Evolutionary conservation across 2,888 invertebrate species (phyloP), one percentile per base, ranked within the genome.

Genomic region (Plebejus anna): DNA sequence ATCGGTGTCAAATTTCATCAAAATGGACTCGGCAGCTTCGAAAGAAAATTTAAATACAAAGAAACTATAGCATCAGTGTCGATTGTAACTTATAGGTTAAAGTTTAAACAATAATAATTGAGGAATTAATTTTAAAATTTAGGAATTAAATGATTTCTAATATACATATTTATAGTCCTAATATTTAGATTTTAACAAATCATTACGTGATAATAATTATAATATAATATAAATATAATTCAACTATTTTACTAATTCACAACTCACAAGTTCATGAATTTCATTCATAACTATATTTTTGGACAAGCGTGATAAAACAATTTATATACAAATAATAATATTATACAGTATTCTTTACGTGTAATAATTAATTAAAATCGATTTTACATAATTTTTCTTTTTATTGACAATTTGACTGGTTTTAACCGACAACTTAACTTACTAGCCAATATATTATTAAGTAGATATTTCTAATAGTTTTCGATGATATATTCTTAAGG

Each of bases 401-500:
- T 66, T 66, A 61, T 61, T 61, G 61, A 61, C 61, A 61, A 61
- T 32, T 13, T 66, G 13, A 7, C 4, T 66, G 66, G 32, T 66
- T 36, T 66, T 36, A 66, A 36, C 66, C 66, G 66, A 4, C 22
- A 66, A 32, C 16, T 4, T 66, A 13, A 66, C 66, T 66, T 66
- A 36, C 66, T 66, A 66, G 32, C 32, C 32, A 32, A 36, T 66
- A 66, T 1, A 66, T 7, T 70, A 32, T 22, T 22, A 38, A 22
- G 6, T 72, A 72, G 28, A 13, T 32, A 72, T 51, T 47, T 2
- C 73, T 73, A 73, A 55, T 73, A 73, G 73, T 51, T 73, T 73
- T 73, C 73, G 73, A 73, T 73, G 73, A 73, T 73, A 73, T 73
- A 73, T 73, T 73, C 73, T 73, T 72, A 72, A 51, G 55, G 55